These are phyloP conservation scores for Nyctibius grandis DNA, from an alignment of 2,797 vertebrate species.

Conservation along the genomic window DNA sequence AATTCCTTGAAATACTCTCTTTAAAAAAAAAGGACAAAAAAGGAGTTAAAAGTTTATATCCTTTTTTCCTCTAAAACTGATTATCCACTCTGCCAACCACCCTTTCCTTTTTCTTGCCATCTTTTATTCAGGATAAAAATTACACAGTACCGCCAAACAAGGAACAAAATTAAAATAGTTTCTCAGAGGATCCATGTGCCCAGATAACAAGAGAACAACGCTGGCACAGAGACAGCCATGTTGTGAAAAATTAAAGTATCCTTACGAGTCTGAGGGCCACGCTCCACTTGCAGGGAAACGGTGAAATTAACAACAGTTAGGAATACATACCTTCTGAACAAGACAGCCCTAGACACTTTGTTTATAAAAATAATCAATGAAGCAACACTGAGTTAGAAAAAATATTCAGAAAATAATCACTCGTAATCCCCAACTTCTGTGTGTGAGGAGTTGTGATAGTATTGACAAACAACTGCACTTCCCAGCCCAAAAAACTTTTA, in stretches of 20 bases:
- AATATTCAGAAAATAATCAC: not conserved
- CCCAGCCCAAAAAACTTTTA: accelerated
- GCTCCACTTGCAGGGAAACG: not conserved
- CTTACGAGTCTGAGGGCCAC: not conserved
- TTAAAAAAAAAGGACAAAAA: not conserved
- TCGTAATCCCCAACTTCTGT: not conserved
- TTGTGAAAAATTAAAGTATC: not conserved
- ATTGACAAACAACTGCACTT: not conserved
- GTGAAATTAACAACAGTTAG: not conserved
- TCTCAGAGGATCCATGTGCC: not conserved
- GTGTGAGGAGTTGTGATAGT: not conserved
- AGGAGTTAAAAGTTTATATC: not conserved
- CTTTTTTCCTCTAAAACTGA: not conserved
- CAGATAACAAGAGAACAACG: not conserved
- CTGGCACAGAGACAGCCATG: not conserved
- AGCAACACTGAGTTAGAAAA: not conserved
- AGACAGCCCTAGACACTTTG: not conserved
- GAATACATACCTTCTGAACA: not conserved
- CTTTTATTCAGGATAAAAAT: not conserved
- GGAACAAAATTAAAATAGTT: not conserved
- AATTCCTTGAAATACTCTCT: not conserved
- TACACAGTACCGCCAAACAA: not conserved
- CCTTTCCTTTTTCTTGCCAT: not conserved
- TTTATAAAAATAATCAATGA: not conserved
- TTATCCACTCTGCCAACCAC: not conserved